Conservation (phyloP, 2,113 vertebrate species). For the Gavialis gangeticus region DNA sequence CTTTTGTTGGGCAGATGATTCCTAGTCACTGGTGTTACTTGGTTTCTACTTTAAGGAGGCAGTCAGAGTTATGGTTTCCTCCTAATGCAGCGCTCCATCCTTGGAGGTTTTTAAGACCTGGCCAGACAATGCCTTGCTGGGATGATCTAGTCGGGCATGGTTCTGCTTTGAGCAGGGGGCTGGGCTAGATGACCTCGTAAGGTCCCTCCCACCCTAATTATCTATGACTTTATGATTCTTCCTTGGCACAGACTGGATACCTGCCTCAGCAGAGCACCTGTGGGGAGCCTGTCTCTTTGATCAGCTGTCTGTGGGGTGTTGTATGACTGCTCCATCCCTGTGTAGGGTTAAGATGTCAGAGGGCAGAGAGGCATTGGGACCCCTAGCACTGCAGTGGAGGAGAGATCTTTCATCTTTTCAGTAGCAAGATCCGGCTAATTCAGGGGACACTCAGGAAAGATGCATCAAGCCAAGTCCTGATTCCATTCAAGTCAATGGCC, state of each 20-base stretch:
- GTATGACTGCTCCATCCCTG: background rate
- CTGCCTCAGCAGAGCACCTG: background rate
- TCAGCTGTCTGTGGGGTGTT: background rate
- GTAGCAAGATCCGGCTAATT: constrained; percentile 11
- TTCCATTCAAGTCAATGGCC: background rate
- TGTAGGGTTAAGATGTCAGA: constrained; percentile 2
- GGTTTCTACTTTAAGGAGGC: fast-evolving
- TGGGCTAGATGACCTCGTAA: no score
- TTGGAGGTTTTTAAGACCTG: no score
- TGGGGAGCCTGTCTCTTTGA: background rate
- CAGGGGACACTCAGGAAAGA: constrained; percentile 26
- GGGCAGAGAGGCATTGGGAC: background rate
- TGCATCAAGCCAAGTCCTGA: constrained; percentile 9
- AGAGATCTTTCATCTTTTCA: background rate
- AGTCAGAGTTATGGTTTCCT: background rate
- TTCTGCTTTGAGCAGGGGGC: no score
- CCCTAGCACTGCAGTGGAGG: background rate
- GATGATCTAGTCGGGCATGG: no score
- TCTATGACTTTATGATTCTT: background rate
- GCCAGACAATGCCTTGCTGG: no score
- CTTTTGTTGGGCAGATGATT: background rate
- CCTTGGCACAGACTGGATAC: background rate
- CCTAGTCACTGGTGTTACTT: background rate
- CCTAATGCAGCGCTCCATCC: fast-evolving
- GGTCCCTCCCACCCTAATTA: no score